Evolutionary conservation across 2,888 invertebrate species (phyloP).

Genomic region (Polymixis lichenea): DNA sequence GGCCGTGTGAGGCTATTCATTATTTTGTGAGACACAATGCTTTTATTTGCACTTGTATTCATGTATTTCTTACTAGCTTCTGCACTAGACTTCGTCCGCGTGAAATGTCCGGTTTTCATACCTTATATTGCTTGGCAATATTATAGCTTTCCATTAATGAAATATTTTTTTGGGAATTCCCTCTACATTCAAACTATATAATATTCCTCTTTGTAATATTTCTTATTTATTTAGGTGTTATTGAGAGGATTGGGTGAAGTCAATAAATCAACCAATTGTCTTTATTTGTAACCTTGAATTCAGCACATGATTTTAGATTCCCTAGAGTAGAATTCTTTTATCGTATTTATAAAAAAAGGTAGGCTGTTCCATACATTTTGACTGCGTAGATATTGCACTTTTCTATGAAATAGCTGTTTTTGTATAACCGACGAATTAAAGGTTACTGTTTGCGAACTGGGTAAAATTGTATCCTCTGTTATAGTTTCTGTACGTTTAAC

Average conservation of each 20-base stretch:
- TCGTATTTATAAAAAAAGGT: too few species aligned
- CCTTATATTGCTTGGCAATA: background rate
- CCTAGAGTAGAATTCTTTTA: too few species aligned
- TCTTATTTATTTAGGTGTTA: background rate
- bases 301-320: too few species aligned
- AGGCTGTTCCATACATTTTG: too few species aligned
- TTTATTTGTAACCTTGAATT: too few species aligned
- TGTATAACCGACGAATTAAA: too few species aligned
- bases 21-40: constrained; percentile 15
- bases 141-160: background rate
- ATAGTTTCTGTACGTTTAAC: too few species aligned
- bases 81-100: background rate
- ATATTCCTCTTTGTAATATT: background rate
- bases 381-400: too few species aligned
- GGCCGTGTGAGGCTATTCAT: constrained; percentile 6
- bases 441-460: too few species aligned
- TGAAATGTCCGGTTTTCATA: background rate
- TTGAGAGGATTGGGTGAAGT: background rate
- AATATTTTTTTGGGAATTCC: background rate
- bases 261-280: too few species aligned
- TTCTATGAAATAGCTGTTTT: too few species aligned
- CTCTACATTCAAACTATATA: background rate
- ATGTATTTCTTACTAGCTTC: background rate
- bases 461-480: too few species aligned
- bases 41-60: background rate